Conservation (phyloP, 2,888 invertebrate species). For the Epistrophella euchroma region DNA sequence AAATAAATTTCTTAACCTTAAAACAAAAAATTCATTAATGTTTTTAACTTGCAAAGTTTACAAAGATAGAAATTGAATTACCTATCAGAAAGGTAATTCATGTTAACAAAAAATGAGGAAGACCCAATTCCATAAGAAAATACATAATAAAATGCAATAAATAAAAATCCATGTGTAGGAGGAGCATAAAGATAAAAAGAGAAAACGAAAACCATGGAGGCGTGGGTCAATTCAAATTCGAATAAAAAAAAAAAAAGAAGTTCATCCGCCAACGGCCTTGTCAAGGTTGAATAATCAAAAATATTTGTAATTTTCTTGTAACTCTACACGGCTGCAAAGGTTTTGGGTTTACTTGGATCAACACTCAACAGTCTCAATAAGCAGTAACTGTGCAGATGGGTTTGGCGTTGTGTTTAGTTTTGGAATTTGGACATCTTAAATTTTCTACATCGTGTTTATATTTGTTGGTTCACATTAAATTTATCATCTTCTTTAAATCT, state of each 20-base stretch:
- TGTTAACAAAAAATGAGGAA: not conserved
- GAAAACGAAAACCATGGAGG: constrained; percentile 55
- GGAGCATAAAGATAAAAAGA: constrained; percentile 33
- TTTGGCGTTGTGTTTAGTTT: not conserved
- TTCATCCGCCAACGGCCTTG: constrained; percentile 81
- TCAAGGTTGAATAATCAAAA: constrained; percentile 82
- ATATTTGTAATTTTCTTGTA: constrained; percentile 8
- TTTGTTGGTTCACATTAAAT: not conserved
- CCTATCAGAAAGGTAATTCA: too few relatives aligned
- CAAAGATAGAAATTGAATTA: not conserved
- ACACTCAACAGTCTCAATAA: not conserved
- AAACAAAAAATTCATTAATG: not conserved
- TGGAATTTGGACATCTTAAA: not conserved
- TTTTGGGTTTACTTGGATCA: not conserved
- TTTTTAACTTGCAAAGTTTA: not conserved
- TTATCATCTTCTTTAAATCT: constrained; percentile 4
- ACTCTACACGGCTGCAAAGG: not conserved
- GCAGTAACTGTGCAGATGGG: not conserved
- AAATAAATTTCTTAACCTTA: too few relatives aligned
- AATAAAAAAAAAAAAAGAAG: constrained; percentile 33
- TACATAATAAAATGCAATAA: constrained; percentile 36
- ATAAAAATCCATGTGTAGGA: constrained; percentile 18
- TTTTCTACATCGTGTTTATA: not conserved
- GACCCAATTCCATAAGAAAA: not conserved
- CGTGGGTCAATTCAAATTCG: constrained; percentile 52